phyloP scores from a whole-genome alignment of 2,797 vertebrate species.

The Phataginus tricuspis region DNA sequence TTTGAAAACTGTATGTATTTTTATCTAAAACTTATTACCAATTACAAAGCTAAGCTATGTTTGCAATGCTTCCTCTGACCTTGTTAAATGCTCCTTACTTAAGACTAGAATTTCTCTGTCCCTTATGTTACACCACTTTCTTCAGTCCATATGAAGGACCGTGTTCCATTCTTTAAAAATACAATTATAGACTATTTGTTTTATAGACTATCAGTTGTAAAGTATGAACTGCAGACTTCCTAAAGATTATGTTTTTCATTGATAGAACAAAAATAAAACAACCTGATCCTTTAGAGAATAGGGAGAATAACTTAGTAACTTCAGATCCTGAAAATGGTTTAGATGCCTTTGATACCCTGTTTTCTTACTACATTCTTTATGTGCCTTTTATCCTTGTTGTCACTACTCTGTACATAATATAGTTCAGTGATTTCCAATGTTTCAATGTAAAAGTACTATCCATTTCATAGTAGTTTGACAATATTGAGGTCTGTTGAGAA shows the following conservation, averaged over 20 bases:
- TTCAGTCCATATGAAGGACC: not conserved
- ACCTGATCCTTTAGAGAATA: not conserved
- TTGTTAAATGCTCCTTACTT: not conserved
- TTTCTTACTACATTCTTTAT: constrained; percentile 14
- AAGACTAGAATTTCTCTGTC: not conserved
- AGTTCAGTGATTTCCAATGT: not conserved
- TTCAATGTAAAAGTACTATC: not conserved
- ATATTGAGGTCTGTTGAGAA: not conserved
- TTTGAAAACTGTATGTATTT: not conserved
- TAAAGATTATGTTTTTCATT: constrained; percentile 23
- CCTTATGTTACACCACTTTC: not conserved
- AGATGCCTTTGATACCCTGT: not conserved
- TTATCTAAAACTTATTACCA: not conserved
- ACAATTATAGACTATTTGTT: not conserved
- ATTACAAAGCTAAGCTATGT: not conserved
- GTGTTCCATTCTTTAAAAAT: not conserved
- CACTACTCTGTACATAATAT: not conserved
- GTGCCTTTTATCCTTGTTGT: not conserved
- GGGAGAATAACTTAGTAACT: not conserved
- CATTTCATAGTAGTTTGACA: not conserved
- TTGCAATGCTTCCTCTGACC: not conserved
- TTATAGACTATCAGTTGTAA: not conserved
- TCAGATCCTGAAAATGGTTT: not conserved
- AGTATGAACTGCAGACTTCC: not conserved
- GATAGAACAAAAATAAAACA: constrained; percentile 9